Base-by-base conservation (phyloP, 2,113 vertebrate genomes). In the Bambusicola thoracicus region DNA sequence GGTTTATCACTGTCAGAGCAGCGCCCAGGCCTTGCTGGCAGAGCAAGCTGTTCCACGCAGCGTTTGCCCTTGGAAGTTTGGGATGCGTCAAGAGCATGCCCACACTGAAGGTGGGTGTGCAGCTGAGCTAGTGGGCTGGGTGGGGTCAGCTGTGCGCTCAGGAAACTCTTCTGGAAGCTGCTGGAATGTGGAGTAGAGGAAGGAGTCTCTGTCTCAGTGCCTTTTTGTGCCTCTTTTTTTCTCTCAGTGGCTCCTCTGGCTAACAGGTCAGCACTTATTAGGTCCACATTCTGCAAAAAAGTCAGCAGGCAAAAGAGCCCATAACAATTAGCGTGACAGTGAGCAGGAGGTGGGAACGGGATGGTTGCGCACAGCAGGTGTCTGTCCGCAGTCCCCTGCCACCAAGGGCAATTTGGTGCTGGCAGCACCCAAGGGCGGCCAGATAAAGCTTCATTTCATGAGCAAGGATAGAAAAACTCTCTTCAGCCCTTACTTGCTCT, bases 1-100 rank as follows among this genome's bases (percentile, higher is more conserved):
- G 0, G 11, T 76, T 96, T 89, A 49, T 76, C 55, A 29, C 46
- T 77, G 72, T 29, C 0, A 0, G 89, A 62, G 44, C 0, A 0
- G 41, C 3, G 27, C 30, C n/a, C 4, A 1, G 51, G 46, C 58
- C 81, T 78, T 81, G 58, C 73, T 78, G 66, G 20, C 20, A 40
- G 58, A 56, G 41, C 40, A 75, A 79, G 78, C 77, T 78, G 21
- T 51, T 88, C 66, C 70, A 81, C 19, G 38, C 21, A 72, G 36
- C 20, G 30, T 11, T 6, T 5, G 19, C 36, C 58, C n/a, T 1
- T 3, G 56, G 58, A 89, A 76, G 36, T 61, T 85, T 66, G 1
- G 3, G 30, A 15, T 90, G 17, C 13, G 0, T 86, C 49, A 76
- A 30, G 30, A 79, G 18, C 68, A 75, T 70, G 18, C 5, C 65